Conservation (phyloP, 2,797 vertebrate species). For the Fistularia commersonii region DNA sequence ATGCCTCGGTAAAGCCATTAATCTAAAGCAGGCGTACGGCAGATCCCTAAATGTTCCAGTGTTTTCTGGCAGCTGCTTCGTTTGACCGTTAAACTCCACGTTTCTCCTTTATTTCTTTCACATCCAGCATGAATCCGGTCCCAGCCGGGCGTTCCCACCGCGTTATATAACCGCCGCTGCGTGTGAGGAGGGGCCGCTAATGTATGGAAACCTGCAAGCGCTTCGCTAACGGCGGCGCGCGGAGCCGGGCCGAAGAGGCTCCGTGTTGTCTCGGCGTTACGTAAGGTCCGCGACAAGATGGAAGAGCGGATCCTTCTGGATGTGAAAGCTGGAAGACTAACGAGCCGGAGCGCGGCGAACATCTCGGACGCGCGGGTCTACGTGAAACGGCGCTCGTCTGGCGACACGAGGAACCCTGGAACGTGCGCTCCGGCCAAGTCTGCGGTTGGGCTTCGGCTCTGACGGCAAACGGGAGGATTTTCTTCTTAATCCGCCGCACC, state of each 20-base stretch:
- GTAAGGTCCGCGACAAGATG: no score
- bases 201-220: conserved; percentile 16
- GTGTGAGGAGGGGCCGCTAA: conserved; percentile 17
- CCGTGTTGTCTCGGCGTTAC: no score
- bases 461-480: conserved; percentile 4
- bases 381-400: conserved; percentile 1
- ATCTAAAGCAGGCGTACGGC: conserved; percentile 23
- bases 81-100: not conserved
- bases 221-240: conserved; percentile 11
- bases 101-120: conserved; percentile 6
- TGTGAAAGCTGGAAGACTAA: no score
- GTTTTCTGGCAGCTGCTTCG: conserved; percentile 7
- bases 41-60: conserved; percentile 4
- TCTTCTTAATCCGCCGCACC: conserved; percentile 4
- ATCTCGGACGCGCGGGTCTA: no score
- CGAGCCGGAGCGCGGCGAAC: no score
- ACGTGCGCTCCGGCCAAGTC: not conserved
- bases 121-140: no score
- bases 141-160: not conserved
- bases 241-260: conserved; percentile 18
- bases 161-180: conserved; percentile 31
- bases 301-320: no score
- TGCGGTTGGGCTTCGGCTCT: conserved; percentile 12
- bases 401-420: conserved; percentile 10
- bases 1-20: conserved; percentile 8